Evolutionary conservation across 2,888 invertebrate genomes (phyloP).

Genomic region (Idaea dimidiata): DNA sequence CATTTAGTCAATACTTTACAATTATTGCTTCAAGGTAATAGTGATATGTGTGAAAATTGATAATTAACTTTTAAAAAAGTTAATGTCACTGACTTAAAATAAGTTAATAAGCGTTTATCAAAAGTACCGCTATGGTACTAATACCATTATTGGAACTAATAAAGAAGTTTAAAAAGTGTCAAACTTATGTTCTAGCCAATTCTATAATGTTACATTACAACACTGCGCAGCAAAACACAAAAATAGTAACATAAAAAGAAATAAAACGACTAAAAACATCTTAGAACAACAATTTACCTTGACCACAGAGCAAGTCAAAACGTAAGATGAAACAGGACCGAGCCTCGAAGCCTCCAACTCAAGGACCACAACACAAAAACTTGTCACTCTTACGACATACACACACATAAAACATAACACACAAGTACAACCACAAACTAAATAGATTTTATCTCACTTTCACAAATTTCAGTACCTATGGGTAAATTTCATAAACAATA

Average conservation of each 20-base stretch:
- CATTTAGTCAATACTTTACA: too few species aligned
- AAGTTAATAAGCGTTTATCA: too few species aligned
- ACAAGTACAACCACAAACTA: conserved; percentile 31
- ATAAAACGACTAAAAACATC: conserved; percentile 18
- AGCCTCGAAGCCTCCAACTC: conserved; percentile 68
- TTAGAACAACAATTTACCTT: conserved; percentile 44
- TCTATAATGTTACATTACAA: neutral
- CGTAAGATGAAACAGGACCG: conserved; percentile 51
- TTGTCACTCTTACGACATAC: conserved; percentile 69
- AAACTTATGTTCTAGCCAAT: too few species aligned
- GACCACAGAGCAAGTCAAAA: conserved; percentile 53
- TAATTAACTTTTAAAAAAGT: too few species aligned
- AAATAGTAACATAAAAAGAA: conserved; percentile 9
- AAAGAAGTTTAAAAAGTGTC: too few species aligned
- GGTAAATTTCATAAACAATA: conserved; percentile 35
- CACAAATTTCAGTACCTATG: conserved; percentile 14
- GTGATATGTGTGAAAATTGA: too few species aligned
- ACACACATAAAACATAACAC: conserved; percentile 32
- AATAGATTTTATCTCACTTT: conserved; percentile 17
- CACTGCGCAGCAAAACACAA: conserved; percentile 9
- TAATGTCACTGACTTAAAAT: too few species aligned
- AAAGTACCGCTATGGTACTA: too few species aligned
- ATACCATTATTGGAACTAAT: too few species aligned
- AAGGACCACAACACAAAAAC: conserved; percentile 71
- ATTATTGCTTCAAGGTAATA: too few species aligned